A percentile compares a stretch with the other conserved stretches of the same genome.
Conservation (phyloP, 1,140 invertebrate species). For the Melipona quadrifasciata region DNA sequence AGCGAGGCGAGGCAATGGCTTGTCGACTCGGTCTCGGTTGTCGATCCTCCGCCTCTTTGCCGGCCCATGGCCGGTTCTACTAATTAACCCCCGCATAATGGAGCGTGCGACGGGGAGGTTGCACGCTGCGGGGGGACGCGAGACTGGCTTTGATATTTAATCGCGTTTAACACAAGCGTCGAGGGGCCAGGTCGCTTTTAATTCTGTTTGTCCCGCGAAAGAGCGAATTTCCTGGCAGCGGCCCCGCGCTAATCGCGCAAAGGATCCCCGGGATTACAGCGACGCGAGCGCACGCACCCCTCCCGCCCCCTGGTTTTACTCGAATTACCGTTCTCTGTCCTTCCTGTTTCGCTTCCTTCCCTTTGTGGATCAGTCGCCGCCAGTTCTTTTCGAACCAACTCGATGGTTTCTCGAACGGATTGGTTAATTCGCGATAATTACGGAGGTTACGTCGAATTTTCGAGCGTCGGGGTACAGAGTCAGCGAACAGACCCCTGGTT, state of each 20-base stretch:
- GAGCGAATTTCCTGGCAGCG: constrained; percentile 50
- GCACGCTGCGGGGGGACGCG: constrained; percentile 27
- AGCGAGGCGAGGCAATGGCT: constrained; percentile 60
- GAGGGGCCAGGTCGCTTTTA: constrained; percentile 67
- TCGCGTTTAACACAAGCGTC: constrained; percentile 76
- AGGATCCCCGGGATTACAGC: constrained; percentile 50
- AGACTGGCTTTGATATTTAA: constrained; percentile 79
- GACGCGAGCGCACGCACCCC: constrained; percentile 10
- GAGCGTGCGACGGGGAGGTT: constrained; percentile 58
- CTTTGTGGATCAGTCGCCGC: not conserved
- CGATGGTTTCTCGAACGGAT: not conserved
- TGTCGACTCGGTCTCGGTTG: constrained; percentile 53
- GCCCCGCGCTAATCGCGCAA: constrained; percentile 45
- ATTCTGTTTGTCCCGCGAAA: constrained; percentile 76
- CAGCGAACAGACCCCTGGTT: too few relatives aligned
- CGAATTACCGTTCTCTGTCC: not conserved
- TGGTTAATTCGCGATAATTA: too few relatives aligned
- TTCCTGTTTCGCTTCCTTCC: not conserved
- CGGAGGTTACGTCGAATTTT: too few relatives aligned
- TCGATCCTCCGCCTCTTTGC: constrained; percentile 41
- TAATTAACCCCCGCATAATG: constrained; percentile 77
- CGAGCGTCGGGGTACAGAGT: too few relatives aligned
- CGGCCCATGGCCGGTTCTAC: constrained; percentile 38
- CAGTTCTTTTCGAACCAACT: not conserved
- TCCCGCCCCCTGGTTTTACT: not conserved